Evolutionary conservation across 2,113 vertebrate genomes (phyloP).

Genomic region (Fregata magnificens): DNA sequence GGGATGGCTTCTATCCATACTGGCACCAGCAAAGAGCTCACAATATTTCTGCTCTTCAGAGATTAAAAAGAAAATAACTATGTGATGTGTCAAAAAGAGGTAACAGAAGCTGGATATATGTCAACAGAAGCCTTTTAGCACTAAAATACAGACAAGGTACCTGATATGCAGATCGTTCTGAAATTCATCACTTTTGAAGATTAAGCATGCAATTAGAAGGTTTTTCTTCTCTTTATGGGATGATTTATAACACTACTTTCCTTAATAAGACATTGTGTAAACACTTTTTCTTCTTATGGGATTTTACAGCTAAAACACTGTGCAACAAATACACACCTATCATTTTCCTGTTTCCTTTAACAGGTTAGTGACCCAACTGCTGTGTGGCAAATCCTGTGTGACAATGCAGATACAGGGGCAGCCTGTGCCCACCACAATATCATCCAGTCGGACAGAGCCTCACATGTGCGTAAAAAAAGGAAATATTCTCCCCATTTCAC

Average conservation of each 20-base stretch:
- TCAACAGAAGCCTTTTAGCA: constrained; percentile 48
- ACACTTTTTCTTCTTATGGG: not conserved
- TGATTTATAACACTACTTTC: constrained; percentile 23
- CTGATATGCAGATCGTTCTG: constrained; percentile 15
- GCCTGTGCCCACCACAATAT: not conserved
- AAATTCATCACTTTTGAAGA: constrained; percentile 51
- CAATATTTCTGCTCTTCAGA: constrained; percentile 47
- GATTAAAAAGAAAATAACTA: constrained; percentile 56
- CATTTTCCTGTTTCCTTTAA: not conserved
- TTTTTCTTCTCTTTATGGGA: constrained; percentile 17
- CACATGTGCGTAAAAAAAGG: fast-evolving
- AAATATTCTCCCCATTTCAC: not conserved
- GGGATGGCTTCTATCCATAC: constrained; percentile 61
- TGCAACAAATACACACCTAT: not conserved
- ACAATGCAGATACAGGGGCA: not conserved
- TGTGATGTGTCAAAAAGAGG: constrained; percentile 33
- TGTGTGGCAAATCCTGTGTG: not conserved
- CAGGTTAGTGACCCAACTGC: not conserved
- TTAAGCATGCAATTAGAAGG: constrained; percentile 40
- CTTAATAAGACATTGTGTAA: not conserved
- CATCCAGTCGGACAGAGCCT: not conserved
- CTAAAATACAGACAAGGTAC: constrained; percentile 13
- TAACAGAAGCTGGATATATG: constrained; percentile 39
- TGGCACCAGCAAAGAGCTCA: constrained; percentile 50
- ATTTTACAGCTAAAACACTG: not conserved